These are phyloP conservation scores for Thereva unica DNA, from an alignment of 2,888 invertebrate species.

Conservation along the genomic window DNA sequence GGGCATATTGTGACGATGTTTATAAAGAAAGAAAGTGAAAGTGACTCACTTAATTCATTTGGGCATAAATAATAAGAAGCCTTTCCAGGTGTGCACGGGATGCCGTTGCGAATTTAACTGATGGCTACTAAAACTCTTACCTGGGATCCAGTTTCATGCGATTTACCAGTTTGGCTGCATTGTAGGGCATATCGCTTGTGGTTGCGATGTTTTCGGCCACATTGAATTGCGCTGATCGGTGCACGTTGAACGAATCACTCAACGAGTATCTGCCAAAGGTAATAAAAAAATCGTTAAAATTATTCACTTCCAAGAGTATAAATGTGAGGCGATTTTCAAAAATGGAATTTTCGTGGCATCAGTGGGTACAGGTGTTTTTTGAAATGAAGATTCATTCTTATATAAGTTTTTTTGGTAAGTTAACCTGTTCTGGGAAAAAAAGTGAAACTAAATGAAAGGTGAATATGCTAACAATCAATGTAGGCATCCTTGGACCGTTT, in stretches of 20 bases:
- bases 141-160: slow-evolving; percentile 59
- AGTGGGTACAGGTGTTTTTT: not conserved
- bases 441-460: slow-evolving; percentile 25
- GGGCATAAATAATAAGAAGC: not conserved
- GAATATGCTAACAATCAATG: not conserved
- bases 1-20: too few species aligned
- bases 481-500: too few species aligned
- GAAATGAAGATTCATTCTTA: not conserved
- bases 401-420: slow-evolving; percentile 1
- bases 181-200: slow-evolving; percentile 60
- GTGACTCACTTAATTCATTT: not conserved
- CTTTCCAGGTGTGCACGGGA: not conserved
- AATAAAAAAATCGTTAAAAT: slow-evolving; percentile 2
- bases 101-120: slow-evolving; percentile 3
- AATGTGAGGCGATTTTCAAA: too few species aligned
- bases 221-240: slow-evolving; percentile 60
- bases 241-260: slow-evolving; percentile 54
- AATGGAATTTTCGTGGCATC: not conserved
- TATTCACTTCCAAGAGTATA: not conserved
- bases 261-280: slow-evolving; percentile 52
- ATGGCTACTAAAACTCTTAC: slow-evolving; percentile 36
- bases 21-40: not conserved
- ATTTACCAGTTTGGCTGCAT: slow-evolving; percentile 59
- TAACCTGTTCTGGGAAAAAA: slow-evolving; percentile 7
- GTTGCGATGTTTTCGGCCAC: slow-evolving; percentile 62